Conservation (phyloP, 2,888 invertebrate species). For the Leptinotarsa haldemani region DNA sequence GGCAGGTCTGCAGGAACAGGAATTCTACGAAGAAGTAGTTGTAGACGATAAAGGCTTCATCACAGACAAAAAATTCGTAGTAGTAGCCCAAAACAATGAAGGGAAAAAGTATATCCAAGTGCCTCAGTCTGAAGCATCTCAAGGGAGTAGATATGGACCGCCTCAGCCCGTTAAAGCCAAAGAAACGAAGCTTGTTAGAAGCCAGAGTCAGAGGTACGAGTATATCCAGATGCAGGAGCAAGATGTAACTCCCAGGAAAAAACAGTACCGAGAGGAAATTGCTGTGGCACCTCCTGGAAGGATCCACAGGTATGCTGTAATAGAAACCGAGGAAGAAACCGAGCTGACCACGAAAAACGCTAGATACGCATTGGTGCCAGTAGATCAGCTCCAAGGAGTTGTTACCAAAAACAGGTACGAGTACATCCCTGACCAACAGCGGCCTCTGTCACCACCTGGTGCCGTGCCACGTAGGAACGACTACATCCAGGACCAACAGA, state of each 20-base stretch:
- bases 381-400: slow-evolving; percentile 40
- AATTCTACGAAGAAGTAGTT: slow-evolving; percentile 65
- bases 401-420: slow-evolving; percentile 50
- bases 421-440: slow-evolving; percentile 50
- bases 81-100: slow-evolving; percentile 61
- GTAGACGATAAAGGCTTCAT: slow-evolving; percentile 62
- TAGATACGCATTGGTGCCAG: slow-evolving; percentile 59
- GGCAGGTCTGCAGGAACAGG: slow-evolving; percentile 59
- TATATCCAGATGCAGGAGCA: slow-evolving; percentile 68
- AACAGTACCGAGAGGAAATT: slow-evolving; percentile 62
- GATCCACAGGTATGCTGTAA: slow-evolving; percentile 70
- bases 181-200: slow-evolving; percentile 31
- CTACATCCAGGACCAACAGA: slow-evolving; percentile 46
- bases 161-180: slow-evolving; percentile 60
- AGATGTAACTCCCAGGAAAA: slow-evolving; percentile 64
- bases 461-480: not conserved
- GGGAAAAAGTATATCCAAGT: slow-evolving; percentile 50
- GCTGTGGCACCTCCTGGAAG: slow-evolving; percentile 69
- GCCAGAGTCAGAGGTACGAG: slow-evolving; percentile 66
- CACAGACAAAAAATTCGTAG: slow-evolving; percentile 62
- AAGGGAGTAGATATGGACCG: slow-evolving; percentile 67
- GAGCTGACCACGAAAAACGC: slow-evolving; percentile 53
- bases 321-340: slow-evolving; percentile 74
- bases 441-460: not conserved
- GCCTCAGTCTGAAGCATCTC: slow-evolving; percentile 61